phyloP scores from a whole-genome alignment of 2,888 invertebrate species.

The Campaea margaritaria region DNA sequence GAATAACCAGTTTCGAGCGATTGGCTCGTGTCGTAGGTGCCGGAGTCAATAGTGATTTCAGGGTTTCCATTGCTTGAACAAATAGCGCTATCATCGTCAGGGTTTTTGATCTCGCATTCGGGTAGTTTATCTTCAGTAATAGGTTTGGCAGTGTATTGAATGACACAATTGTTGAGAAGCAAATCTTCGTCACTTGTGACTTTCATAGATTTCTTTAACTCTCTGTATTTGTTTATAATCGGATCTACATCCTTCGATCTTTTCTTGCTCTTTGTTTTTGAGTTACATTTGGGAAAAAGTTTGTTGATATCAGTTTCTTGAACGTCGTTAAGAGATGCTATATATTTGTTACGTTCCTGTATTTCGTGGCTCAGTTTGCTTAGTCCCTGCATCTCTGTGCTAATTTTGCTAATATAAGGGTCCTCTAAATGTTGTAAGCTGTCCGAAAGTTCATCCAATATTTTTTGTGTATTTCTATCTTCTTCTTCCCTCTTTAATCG shows the following conservation, averaged over 20 bases:
- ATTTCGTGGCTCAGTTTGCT: constrained; percentile 85
- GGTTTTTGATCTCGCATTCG: constrained; percentile 74
- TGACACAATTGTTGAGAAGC: constrained; percentile 78
- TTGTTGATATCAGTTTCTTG: constrained; percentile 78
- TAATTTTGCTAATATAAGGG: constrained; percentile 85
- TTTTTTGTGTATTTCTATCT: constrained; percentile 79
- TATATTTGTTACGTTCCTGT: constrained; percentile 85
- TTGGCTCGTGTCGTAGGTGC: constrained; percentile 78
- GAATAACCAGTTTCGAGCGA: constrained; percentile 83
- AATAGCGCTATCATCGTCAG: constrained; percentile 80
- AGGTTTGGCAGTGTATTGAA: constrained; percentile 70
- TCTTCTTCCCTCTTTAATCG: constrained; percentile 79
- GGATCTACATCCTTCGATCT: constrained; percentile 80
- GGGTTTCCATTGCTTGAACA: constrained; percentile 81
- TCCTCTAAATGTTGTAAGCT: constrained; percentile 85
- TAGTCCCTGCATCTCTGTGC: constrained; percentile 84
- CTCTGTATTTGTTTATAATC: constrained; percentile 80
- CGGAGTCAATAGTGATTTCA: constrained; percentile 81
- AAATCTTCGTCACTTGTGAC: constrained; percentile 77
- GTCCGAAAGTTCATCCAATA: constrained; percentile 78
- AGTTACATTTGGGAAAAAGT: constrained; percentile 79
- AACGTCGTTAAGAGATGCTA: constrained; percentile 82
- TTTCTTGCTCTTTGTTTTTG: constrained; percentile 82
- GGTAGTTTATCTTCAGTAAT: constrained; percentile 67
- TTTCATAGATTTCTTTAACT: constrained; percentile 77